phyloP scores from a whole-genome alignment of 2,888 invertebrate species.

The Tipula helvola region DNA sequence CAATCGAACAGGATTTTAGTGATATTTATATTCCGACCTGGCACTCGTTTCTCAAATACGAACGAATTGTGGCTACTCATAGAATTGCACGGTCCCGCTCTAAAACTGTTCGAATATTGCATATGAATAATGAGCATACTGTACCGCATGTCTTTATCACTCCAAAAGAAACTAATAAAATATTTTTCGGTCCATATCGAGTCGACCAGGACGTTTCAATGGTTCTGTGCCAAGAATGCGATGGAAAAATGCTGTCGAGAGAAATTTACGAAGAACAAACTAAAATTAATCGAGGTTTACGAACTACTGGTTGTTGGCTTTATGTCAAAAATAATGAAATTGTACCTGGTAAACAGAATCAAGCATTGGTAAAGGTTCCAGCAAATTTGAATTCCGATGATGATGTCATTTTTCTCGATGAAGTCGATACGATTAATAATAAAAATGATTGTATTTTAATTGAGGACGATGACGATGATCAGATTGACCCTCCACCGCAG shows the following conservation, averaged over 20 bases:
- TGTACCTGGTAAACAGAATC: not conserved
- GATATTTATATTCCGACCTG: conserved; percentile 33
- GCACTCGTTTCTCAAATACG: conserved; percentile 28
- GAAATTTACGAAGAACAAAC: conserved; percentile 30
- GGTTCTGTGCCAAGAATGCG: conserved; percentile 29
- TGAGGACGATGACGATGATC: conserved; percentile 6
- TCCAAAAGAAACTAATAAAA: conserved; percentile 22
- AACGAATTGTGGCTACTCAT: conserved; percentile 28
- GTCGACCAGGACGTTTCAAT: conserved; percentile 21
- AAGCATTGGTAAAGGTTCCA: not conserved
- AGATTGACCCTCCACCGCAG: not conserved
- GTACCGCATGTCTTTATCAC: conserved; percentile 15
- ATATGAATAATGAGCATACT: not conserved
- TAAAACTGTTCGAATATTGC: conserved; percentile 27
- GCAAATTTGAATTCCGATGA: not conserved
- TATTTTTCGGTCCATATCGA: conserved; percentile 31
- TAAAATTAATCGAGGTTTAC: conserved; percentile 20
- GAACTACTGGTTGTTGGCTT: conserved; percentile 31
- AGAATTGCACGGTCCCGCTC: conserved; percentile 20
- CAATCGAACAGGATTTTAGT: conserved; percentile 31
- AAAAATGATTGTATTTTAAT: not conserved
- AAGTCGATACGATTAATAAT: not conserved
- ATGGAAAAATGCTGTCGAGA: conserved; percentile 30
- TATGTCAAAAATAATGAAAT: conserved; percentile 23
- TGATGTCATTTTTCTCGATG: conserved; percentile 1